Conservation (phyloP, 2,113 vertebrate genomes). For the Thalassarche chlororhynchos region DNA sequence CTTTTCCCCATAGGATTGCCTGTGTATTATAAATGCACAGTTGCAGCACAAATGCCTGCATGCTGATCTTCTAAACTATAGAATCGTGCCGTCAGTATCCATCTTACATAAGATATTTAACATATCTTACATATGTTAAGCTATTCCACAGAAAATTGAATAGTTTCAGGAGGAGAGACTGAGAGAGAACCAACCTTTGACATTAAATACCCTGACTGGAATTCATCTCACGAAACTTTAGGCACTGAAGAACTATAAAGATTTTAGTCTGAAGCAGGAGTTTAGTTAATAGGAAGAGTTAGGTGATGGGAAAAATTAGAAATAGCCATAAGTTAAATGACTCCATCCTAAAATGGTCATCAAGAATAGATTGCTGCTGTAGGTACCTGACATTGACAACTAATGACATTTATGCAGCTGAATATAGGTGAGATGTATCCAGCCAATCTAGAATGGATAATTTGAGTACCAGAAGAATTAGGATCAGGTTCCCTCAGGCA, state of each 20-base stretch:
- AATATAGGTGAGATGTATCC: background rate
- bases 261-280: background rate
- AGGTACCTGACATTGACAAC: background rate
- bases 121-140: background rate
- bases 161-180: background rate
- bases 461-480: background rate
- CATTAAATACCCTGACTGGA: background rate
- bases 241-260: background rate
- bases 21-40: background rate
- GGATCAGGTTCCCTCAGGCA: background rate
- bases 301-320: background rate
- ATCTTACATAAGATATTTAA: background rate
- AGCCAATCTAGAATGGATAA: background rate
- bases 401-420: background rate
- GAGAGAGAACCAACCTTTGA: background rate
- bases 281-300: background rate
- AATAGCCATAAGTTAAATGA: background rate
- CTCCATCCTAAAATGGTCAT: background rate
- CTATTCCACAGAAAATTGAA: background rate
- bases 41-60: background rate
- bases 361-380: background rate
- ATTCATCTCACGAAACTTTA: background rate
- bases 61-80: background rate
- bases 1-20: background rate
- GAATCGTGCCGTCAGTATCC: background rate